A percentile compares a stretch with the other conserved stretches of the same genome.
Conservation (phyloP, 2,888 invertebrate species). For the Norana najaformis region DNA sequence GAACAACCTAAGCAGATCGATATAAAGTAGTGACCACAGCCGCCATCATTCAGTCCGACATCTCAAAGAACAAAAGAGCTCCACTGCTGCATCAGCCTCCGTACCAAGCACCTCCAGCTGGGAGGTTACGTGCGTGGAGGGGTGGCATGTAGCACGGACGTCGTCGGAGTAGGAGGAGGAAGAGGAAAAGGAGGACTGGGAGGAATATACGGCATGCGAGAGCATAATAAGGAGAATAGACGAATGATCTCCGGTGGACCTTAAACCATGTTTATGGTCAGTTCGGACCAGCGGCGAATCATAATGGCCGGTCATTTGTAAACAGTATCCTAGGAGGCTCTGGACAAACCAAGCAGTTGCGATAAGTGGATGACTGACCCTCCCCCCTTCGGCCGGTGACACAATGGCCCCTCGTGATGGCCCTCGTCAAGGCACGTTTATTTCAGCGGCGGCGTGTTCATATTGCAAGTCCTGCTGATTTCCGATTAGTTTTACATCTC, state of each 20-base stretch:
- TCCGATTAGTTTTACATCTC: not conserved
- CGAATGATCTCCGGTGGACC: slow-evolving; percentile 18
- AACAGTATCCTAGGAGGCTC: not conserved
- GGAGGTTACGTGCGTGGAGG: too few species aligned
- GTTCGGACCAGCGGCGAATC: not conserved
- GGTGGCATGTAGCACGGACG: not conserved
- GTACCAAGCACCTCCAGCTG: not conserved
- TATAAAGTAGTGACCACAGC: not conserved
- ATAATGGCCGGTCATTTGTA: slow-evolving; percentile 22
- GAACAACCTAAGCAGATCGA: not conserved
- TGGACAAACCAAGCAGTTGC: not conserved
- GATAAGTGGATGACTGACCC: not conserved
- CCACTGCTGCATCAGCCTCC: not conserved
- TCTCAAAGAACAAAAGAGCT: not conserved
- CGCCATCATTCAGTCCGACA: not conserved
- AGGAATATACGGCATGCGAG: not conserved
- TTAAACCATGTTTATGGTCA: slow-evolving; percentile 24
- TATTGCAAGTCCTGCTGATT: not conserved
- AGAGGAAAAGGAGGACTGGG: not conserved
- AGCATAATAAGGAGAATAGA: not conserved
- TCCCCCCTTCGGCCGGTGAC: not conserved
- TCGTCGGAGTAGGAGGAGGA: not conserved
- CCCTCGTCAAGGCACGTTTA: not conserved
- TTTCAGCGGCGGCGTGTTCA: not conserved
- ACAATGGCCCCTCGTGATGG: slow-evolving; percentile 19